Percentiles rank a stretch among this genome's conserved stretches.
phyloP scores from a whole-genome alignment of 2,888 invertebrate species.

The Elmis aenea region DNA sequence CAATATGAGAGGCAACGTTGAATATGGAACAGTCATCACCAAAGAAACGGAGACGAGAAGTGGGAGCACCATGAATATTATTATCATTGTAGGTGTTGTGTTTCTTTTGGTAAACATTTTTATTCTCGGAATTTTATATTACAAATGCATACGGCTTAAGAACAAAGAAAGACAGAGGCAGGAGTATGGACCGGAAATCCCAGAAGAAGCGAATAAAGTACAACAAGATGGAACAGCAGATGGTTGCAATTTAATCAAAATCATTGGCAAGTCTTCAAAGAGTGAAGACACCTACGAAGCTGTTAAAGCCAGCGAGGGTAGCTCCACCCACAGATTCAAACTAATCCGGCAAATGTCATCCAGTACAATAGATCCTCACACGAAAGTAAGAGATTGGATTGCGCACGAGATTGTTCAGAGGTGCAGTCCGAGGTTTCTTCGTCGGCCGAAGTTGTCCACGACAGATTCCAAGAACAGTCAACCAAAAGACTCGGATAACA shows the following conservation, averaged over 20 bases:
- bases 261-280: conserved; percentile 49
- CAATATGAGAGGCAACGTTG: conserved; percentile 6
- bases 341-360: conserved; percentile 68
- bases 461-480: conserved; percentile 33
- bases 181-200: conserved; percentile 31
- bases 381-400: conserved; percentile 84
- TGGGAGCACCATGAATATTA: conserved; percentile 57
- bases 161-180: conserved; percentile 50
- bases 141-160: conserved; percentile 58
- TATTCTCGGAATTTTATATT: conserved; percentile 63
- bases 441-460: conserved; percentile 44
- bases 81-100: conserved; percentile 61
- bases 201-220: conserved; percentile 33
- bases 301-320: conserved; percentile 50
- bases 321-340: conserved; percentile 55
- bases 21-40: conserved; percentile 41
- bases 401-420: conserved; percentile 71
- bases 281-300: conserved; percentile 52
- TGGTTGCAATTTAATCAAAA: conserved; percentile 56
- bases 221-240: conserved; percentile 48
- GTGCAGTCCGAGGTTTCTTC: conserved; percentile 62
- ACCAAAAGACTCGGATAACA: conserved; percentile 29
- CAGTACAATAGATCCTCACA: conserved; percentile 79
- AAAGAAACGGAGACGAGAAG: conserved; percentile 39
- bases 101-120: conserved; percentile 70